Evolutionary conservation across 2,888 invertebrate genomes (phyloP), one percentile per base, ranked within the genome.

Genomic region (Iselma pallidipennis): DNA sequence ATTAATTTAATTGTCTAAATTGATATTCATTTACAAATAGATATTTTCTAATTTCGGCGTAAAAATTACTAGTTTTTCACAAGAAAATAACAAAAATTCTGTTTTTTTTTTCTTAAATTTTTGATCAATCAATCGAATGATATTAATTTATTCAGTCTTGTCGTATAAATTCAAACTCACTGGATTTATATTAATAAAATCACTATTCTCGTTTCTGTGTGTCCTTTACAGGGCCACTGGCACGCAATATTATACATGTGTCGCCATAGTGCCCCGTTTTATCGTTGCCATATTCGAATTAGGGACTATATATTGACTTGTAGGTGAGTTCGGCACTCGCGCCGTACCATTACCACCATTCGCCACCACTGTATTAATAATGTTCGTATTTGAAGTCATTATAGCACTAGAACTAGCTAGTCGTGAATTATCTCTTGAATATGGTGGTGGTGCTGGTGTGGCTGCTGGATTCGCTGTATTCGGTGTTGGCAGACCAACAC

Each of bases 401-500:
- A 80, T 76, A 51, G 75, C 76, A 70, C 78, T 77, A 54, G 73
- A 70, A 67, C 73, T 75, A 59, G 72, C 72, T 64, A 81, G 73
- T 45, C 80, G 70, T 49, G 79, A 77, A 55, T 73, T 78, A 68
- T 80, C 81, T 57, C 81, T 71, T 28, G 80, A 76, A 76, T 92
- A 92, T 2, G 92, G 92, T 4, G 91, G 91, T 45, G 92, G 91
- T 51, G 92, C 91, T 19, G 91, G 92, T 37, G 91, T 92, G 1
- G 90, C 91, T 37, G 89, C 90, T 5, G 90, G 91, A 81, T 91
- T 91, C 59, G 84, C 84, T 64, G 89, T 91, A 81, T 83, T 88
- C 71, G 83, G 87, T 76, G 84, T 87, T 77, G 85, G 88, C 82
- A 85, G 75, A 78, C 87, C 85, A 10, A 86, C 78, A 65, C 85